phyloP scores from a whole-genome alignment of 1,140 invertebrate genomes.

The Saccostrea glomerata region DNA sequence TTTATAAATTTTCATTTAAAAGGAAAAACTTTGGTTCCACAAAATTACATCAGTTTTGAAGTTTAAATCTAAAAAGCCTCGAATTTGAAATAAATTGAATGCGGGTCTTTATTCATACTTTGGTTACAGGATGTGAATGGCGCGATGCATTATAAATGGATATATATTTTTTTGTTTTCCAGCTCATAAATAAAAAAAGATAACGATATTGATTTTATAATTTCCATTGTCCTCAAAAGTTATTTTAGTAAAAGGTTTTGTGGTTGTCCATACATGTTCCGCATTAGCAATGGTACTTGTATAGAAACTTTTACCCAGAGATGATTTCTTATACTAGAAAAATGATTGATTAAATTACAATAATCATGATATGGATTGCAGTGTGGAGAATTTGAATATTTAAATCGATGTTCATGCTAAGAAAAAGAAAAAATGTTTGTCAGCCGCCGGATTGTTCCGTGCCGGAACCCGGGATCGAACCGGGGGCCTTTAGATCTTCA shows the following conservation, averaged over 20 bases:
- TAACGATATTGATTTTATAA: not conserved
- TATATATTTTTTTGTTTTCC: not conserved
- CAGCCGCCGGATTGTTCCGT: conserved; percentile 50
- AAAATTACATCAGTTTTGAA: not conserved
- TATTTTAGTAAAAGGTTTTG: not conserved
- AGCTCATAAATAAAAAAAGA: not conserved
- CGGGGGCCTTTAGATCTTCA: conserved; percentile 71
- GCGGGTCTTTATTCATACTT: too few relatives aligned
- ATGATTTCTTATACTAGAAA: too few relatives aligned
- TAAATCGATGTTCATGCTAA: too few relatives aligned
- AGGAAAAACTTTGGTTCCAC: conserved; percentile 27
- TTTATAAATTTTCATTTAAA: conserved; percentile 24
- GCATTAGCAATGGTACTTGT: not conserved
- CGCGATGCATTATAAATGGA: too few relatives aligned
- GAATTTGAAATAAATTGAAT: too few relatives aligned
- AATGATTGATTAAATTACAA: too few relatives aligned
- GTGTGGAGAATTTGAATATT: too few relatives aligned
- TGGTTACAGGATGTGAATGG: too few relatives aligned
- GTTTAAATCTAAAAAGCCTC: not conserved
- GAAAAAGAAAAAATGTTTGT: conserved; percentile 1
- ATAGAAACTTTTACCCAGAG: too few relatives aligned
- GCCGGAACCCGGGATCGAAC: conserved; percentile 71
- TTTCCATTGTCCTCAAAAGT: not conserved
- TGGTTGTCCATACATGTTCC: not conserved
- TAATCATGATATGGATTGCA: too few relatives aligned